Base-by-base conservation (phyloP, 2,797 vertebrate genomes). In the Epinephelus coioides region DNA sequence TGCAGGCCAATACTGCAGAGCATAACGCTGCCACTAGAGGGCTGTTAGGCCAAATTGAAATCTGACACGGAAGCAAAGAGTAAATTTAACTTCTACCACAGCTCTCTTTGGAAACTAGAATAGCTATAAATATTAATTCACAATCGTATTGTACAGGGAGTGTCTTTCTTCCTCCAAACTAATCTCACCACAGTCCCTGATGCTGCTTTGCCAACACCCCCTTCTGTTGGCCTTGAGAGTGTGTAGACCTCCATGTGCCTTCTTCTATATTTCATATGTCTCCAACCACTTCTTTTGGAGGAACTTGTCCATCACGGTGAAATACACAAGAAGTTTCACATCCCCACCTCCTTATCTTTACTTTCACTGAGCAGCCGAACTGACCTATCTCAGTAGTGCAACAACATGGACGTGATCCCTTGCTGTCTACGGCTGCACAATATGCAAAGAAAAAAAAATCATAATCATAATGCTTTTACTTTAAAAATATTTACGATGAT, bases 1-100 rank as follows among this genome's bases (percentile, higher is more conserved):
- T 76, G 83, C 76, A 76, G 65, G 64, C 82, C 21, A 60, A 75
- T 10, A 40, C 79, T 87, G 84, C 81, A 82, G 77, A 76, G 56
- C 53, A 56, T 54, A 60, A 49, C 1, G 0, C 59, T 49, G 81
- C 85, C 86, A 86, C 71, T 69, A 82, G 88, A 87, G 53, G 83
- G 82, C 68, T 44, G 1, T 55, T 86, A 62, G 64, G 6, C 9
- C 12, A 74, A 71, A 59, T 3, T 19, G 6, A 76, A 73, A 40
- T 17, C 21, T 69, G 23, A 9, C 17, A 49, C n/a, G 34, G 7
- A 34, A 30, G n/a, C 1, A 70, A 10, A 25, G 6, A 25, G 12
- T 57, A 8, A 44, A 38, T 65, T 66, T 68, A 4, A 51, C 53
- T 43, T 79, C 3, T 19, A 14, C 2, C 17, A 5, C 12, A n/a